Base-by-base conservation (phyloP, 2,797 vertebrate genomes). In the Microctenopoma lineatum region DNA sequence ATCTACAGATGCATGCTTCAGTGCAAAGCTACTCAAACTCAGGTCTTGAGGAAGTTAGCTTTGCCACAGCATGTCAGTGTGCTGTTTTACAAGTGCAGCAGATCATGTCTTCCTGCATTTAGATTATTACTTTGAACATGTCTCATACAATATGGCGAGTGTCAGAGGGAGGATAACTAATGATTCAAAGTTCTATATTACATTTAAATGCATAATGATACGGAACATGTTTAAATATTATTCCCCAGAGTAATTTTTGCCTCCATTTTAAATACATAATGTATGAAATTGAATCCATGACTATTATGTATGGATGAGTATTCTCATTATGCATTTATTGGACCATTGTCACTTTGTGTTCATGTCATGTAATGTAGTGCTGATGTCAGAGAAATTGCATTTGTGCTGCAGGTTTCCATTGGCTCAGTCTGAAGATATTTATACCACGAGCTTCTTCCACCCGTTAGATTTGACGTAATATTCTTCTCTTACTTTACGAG, bases 1-100 rank as follows among this genome's bases (percentile, higher is more conserved):
- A 80, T 88, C 83, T 83, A 78, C 84, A 85, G 86, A 90, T 87
- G 85, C 84, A 83, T 57, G 74, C 59, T 84, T 75, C 8, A 27
- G 66, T 78, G 73, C 58, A 68, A 79, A 75, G 71, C 71, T 54
- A 64, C 63, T 75, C 59, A 77, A 71, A 67, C 50, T 0, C 54
- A 55, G 73, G 69, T 83, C 75, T 81, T 59, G 50, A 58, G 70
- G 75, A 87, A 71, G 71, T 73, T 59, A 66, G 66, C 54, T 45
- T 61, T 65, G 66, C 62, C 54, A 46, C 59, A 32, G 60, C 50
- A 34, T 70, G 73, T 80, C 75, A 77, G n/a, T 45, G 63, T 50
- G 63, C 39, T 68, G 54, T 78, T 84, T 75, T 70, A 72, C 65
- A 77, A 72, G 66, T 63, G 76, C 52, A 46, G 66, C 39, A 25